Percentiles rank a stretch among this genome's conserved stretches.
phyloP scores from a whole-genome alignment of 2,888 invertebrate genomes.

The Junonia oenone region DNA sequence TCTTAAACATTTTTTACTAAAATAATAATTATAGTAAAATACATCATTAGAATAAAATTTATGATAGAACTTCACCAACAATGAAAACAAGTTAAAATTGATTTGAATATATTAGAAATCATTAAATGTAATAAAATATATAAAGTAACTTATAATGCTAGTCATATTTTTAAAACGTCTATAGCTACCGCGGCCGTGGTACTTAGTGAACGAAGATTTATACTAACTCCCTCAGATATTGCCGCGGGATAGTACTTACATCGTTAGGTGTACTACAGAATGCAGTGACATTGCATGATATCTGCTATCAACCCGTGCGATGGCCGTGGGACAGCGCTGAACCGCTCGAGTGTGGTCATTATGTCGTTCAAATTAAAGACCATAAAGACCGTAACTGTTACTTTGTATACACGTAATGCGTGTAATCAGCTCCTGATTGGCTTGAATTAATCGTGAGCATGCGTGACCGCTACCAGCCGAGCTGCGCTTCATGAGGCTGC shows the following conservation, averaged over 20 bases:
- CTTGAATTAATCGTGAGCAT: slow-evolving; percentile 76
- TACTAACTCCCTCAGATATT: slow-evolving; percentile 26
- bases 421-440: slow-evolving; percentile 77
- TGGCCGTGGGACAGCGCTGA: slow-evolving; percentile 12
- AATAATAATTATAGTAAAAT: too few relatives aligned
- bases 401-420: slow-evolving; percentile 65
- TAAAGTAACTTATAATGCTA: slow-evolving; percentile 1
- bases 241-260: slow-evolving; percentile 37
- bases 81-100: neutral
- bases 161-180: slow-evolving; percentile 4
- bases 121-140: neutral
- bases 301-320: slow-evolving; percentile 44
- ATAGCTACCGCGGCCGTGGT: slow-evolving; percentile 6
- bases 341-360: slow-evolving; percentile 36
- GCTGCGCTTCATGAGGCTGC: slow-evolving; percentile 44
- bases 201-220: slow-evolving; percentile 24
- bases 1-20: too few relatives aligned
- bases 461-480: slow-evolving; percentile 73
- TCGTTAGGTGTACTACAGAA: slow-evolving; percentile 33
- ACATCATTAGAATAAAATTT: neutral
- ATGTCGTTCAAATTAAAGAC: slow-evolving; percentile 35
- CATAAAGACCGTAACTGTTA: slow-evolving; percentile 36
- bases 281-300: slow-evolving; percentile 65
- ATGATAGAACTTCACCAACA: neutral
- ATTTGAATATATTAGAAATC: neutral